phyloP scores from a whole-genome alignment of 1,140 invertebrate species.

The Drosophila sulfurigaster region DNA sequence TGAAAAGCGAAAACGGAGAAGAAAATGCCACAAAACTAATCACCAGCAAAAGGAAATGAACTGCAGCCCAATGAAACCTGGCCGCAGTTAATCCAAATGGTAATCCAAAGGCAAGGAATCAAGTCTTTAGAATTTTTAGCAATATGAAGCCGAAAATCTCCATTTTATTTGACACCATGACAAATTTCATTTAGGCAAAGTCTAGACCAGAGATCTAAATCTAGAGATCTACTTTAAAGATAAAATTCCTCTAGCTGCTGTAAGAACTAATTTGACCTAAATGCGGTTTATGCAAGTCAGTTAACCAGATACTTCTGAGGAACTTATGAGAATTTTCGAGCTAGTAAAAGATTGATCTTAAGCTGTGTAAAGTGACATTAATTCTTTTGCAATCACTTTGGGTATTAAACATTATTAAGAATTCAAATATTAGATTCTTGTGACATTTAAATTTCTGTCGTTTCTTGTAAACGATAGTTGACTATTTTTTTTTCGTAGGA shows the following conservation, averaged over 20 bases:
- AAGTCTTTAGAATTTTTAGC: constrained; percentile 33
- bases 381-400: neutral
- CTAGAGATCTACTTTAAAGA: constrained; percentile 15
- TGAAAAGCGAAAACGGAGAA: neutral
- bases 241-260: constrained; percentile 2
- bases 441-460: neutral
- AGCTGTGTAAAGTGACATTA: neutral
- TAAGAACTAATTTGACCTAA: constrained; percentile 9
- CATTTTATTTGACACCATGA: constrained; percentile 43
- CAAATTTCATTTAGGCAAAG: constrained; percentile 23
- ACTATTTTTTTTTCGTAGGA: neutral
- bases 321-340: neutral
- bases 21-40: constrained; percentile 70
- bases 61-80: constrained; percentile 61
- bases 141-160: constrained; percentile 21
- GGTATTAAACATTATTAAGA: neutral
- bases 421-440: neutral
- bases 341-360: neutral
- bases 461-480: neutral
- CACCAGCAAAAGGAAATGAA: constrained; percentile 65
- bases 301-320: constrained; percentile 14
- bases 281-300: constrained; percentile 35
- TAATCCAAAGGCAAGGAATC: constrained; percentile 48
- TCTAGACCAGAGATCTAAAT: constrained; percentile 3
- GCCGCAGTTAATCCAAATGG: constrained; percentile 27